Conservation (phyloP, 35 echinoderm and acorn worm genomes). For the Acanthaster planci region DNA sequence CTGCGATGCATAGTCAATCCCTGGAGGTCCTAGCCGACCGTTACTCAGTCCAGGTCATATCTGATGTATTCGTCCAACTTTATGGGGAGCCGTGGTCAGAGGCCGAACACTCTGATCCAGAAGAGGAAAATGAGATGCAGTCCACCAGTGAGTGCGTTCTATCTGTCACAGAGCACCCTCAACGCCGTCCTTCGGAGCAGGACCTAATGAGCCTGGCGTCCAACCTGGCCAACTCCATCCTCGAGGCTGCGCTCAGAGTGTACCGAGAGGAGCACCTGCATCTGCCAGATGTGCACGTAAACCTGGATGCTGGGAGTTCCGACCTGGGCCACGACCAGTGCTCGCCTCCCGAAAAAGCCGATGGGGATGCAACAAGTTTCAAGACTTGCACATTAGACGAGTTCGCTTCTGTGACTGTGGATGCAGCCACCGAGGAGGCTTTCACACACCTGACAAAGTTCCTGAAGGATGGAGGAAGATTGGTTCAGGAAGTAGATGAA, state of each 20-base stretch:
- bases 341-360: not conserved
- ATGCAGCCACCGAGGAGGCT: not conserved
- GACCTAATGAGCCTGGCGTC: conserved; percentile 76
- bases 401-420: conserved; percentile 1
- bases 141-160: not conserved
- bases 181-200: conserved; percentile 37
- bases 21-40: conserved; percentile 32
- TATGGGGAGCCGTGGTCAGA: conserved; percentile 43
- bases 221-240: conserved; percentile 78
- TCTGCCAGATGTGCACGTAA: not conserved
- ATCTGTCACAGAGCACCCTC: not conserved
- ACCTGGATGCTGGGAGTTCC: not conserved
- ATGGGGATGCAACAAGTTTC: not conserved
- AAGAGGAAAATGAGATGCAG: not conserved
- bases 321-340: not conserved
- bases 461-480: too few relatives aligned
- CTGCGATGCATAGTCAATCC: conserved; percentile 11
- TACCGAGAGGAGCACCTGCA: conserved; percentile 61
- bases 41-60: conserved; percentile 40
- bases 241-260: conserved; percentile 72
- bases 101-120: conserved; percentile 6
- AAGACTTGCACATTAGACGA: not conserved
- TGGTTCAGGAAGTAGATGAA: too few relatives aligned
- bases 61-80: conserved; percentile 55
- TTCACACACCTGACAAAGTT: too few relatives aligned